phyloP scores from a whole-genome alignment of 2,113 vertebrate species.

The Gambusia holbrooki region DNA sequence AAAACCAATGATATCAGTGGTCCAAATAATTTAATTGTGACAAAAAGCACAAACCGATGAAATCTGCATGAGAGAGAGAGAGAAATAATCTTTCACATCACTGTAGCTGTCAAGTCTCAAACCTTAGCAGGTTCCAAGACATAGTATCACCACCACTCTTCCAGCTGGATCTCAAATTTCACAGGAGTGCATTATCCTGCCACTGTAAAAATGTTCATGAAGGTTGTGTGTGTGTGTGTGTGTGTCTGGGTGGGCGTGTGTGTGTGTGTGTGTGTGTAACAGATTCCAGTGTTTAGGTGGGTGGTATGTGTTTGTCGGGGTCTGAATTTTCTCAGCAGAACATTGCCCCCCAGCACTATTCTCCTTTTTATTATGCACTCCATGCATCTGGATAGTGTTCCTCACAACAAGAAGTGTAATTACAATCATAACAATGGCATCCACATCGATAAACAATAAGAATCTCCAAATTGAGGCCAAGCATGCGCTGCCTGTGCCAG shows the following conservation, averaged over 20 bases:
- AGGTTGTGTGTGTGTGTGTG: not conserved
- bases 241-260: not conserved
- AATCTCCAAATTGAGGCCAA: not conserved
- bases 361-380: not conserved
- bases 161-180: not conserved
- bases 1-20: too few species aligned
- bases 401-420: too few species aligned
- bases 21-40: too few species aligned
- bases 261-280: not conserved
- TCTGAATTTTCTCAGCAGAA: constrained; percentile 5
- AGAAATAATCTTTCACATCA: not conserved
- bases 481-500: not conserved
- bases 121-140: not conserved
- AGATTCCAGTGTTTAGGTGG: not conserved
- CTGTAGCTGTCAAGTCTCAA: not conserved
- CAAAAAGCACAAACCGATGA: not conserved
- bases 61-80: not conserved
- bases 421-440: not conserved
- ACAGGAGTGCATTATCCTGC: not conserved
- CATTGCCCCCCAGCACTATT: not conserved
- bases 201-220: not conserved
- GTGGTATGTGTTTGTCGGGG: not conserved
- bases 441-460: not conserved
- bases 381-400: not conserved
- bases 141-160: not conserved